Evolutionary conservation across 1,140 invertebrate genomes (phyloP), one percentile per base, ranked within the genome.

Genomic region (Drosophila gunungcola): DNA sequence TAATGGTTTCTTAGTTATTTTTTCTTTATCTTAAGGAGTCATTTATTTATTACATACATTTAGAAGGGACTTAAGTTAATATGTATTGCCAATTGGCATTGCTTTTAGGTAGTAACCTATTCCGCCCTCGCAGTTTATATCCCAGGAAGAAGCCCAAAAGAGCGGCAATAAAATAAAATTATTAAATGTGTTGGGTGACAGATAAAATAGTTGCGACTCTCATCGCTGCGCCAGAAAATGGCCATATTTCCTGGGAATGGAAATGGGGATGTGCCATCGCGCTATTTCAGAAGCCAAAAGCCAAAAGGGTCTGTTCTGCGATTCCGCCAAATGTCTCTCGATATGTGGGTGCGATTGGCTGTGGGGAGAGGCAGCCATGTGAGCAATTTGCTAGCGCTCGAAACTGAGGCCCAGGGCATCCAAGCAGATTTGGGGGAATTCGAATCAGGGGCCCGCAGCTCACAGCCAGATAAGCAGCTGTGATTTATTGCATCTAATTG

Each of bases 401-500:
- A 13, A 41, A 7, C 27, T 5, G 64, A 11, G 49, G 16, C 60
- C 51, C 63, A 9, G 5, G 29, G 32, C 60, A 21, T 38, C 57
- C 16, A 27, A 2, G 12, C 11, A 48, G 11, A 49, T 11, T n/a
- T 42, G 25, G 10, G 61, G 13, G 39, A 46, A 68, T 53, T 52
- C 61, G 61, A 68, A 68, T 68, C 64, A 65, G 64, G 61, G 61
- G 32, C 64, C 64, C 68, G 67, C 51, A 70, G 54, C 53, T 43
- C 41, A 16, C 51, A 25, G 36, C n/a, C 57, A 85, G 80, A 84
- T 84, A 84, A 84, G 75, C 77, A 63, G 51, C 67, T 45, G 61
- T 84, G 81, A 84, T 84, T 84, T 84, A 84, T 84, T 68, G 81
- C 80, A 80, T 84, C 76, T 84, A 84, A 84, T 84, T 84, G 80